These are phyloP conservation scores for Ophion ventricosus DNA, from an alignment of 2,888 invertebrate genomes.

Conservation along the genomic window DNA sequence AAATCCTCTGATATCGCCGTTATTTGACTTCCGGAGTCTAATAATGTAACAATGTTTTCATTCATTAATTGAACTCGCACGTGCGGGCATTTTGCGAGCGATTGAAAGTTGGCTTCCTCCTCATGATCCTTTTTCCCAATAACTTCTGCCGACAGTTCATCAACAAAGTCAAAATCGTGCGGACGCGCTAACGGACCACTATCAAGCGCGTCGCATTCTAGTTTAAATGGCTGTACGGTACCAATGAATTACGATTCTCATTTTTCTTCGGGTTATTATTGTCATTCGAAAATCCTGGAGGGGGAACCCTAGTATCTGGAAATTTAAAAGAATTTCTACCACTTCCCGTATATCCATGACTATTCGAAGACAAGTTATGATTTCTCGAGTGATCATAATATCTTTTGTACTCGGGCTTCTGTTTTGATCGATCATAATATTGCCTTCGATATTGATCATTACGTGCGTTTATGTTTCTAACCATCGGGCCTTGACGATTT, in stretches of 20 bases:
- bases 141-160: not conserved
- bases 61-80: not conserved
- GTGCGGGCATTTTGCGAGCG: constrained; percentile 18
- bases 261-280: not conserved
- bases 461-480: too few species aligned
- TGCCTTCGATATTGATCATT: too few species aligned
- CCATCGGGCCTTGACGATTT: not conserved
- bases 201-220: not conserved
- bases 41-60: not conserved
- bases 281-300: not conserved
- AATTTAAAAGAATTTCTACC: too few species aligned
- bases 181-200: not conserved
- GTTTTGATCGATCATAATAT: too few species aligned
- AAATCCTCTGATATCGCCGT: constrained; percentile 38
- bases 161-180: constrained; percentile 5
- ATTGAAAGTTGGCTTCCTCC: not conserved
- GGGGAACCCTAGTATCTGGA: not conserved
- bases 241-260: not conserved
- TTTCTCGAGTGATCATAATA: too few species aligned
- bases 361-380: too few species aligned
- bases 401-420: too few species aligned
- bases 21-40: constrained; percentile 9
- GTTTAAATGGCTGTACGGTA: not conserved
- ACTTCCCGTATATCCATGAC: too few species aligned
- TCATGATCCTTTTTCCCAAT: not conserved